phyloP scores from a whole-genome alignment of 2,888 invertebrate genomes.

The Agonopterix heracliana region DNA sequence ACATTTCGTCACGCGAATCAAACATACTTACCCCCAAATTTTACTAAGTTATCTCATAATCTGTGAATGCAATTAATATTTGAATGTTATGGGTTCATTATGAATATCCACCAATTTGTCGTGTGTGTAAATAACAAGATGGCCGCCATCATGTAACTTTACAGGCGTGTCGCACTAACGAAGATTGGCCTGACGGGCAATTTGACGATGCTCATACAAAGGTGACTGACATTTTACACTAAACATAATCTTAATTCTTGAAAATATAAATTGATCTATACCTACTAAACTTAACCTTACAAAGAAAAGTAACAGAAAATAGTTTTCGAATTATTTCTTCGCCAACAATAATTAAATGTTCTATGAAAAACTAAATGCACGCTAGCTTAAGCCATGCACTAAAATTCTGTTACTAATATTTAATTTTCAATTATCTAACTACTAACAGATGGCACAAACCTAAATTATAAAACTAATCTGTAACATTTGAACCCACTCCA shows the following conservation, averaged over 20 bases:
- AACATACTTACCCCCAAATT: no score
- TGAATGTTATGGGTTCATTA: not conserved
- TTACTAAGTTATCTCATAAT: no score
- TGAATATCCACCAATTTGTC: conserved; percentile 2
- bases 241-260: not conserved
- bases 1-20: no score
- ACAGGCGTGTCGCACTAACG: conserved; percentile 63
- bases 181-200: conserved; percentile 63
- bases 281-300: not conserved
- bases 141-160: conserved; percentile 52
- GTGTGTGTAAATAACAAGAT: conserved; percentile 65
- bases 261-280: not conserved
- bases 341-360: not conserved
- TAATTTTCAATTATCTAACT: conserved; percentile 1
- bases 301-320: conserved; percentile 13
- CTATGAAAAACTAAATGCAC: conserved; percentile 21
- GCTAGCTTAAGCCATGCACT: conserved; percentile 34
- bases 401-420: conserved; percentile 22
- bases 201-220: conserved; percentile 68
- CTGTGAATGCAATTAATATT: not conserved
- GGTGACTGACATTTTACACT: conserved; percentile 51
- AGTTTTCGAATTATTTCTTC: not conserved
- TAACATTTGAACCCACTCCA: conserved; percentile 10
- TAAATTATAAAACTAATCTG: conserved; percentile 4
- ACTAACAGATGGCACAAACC: conserved; percentile 7